Conservation (phyloP, 1,140 invertebrate species). For the Tetramorium alpestre region DNA sequence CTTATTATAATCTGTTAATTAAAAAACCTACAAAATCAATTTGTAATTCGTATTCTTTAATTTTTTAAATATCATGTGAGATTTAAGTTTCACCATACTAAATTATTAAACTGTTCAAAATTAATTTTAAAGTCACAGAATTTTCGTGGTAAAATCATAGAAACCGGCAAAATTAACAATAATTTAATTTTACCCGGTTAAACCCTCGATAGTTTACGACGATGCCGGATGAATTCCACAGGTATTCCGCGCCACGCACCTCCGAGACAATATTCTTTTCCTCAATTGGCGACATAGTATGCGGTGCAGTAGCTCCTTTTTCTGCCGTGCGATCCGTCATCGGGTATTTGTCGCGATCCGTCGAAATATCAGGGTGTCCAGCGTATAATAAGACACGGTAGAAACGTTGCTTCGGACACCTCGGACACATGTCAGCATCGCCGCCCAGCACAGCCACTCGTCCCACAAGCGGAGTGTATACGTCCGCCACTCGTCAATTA, state of each 20-base stretch:
- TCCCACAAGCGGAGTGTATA: constrained; percentile 56
- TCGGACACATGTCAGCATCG: constrained; percentile 78
- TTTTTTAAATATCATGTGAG: neutral
- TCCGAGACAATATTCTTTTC: constrained; percentile 31
- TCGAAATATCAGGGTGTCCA: constrained; percentile 73
- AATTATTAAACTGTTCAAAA: neutral
- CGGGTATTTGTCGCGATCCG: constrained; percentile 73
- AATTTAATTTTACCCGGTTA: neutral
- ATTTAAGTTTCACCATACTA: neutral
- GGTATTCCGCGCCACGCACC: neutral
- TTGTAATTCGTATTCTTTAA: neutral
- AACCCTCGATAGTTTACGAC: neutral
- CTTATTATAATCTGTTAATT: neutral
- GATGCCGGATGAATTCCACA: neutral
- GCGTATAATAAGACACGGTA: constrained; percentile 78
- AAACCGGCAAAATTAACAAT: neutral
- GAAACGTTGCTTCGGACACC: constrained; percentile 76
- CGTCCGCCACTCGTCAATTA: constrained; percentile 81
- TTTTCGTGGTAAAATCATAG: neutral
- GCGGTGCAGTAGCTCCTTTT: constrained; percentile 15
- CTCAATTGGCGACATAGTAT: neutral
- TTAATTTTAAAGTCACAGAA: neutral
- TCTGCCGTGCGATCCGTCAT: neutral
- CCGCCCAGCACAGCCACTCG: constrained; percentile 46
- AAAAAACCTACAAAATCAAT: neutral